These are phyloP conservation scores for Gymnoscelis rufifasciata DNA, from an alignment of 2,888 invertebrate genomes.

Conservation along the genomic window DNA sequence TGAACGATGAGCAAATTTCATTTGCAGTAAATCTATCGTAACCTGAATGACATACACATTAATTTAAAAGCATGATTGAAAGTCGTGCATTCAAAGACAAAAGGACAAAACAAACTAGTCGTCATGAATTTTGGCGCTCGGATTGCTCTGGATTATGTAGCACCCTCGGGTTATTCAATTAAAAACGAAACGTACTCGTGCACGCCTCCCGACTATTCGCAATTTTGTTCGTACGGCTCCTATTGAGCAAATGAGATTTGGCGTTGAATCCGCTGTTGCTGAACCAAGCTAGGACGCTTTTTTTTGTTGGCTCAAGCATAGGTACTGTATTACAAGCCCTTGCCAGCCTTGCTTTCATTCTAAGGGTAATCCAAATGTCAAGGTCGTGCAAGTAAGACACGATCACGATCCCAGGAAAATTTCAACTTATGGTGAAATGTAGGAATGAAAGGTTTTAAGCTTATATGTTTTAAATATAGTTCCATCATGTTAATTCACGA, in stretches of 20 bases:
- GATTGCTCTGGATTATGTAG: slow-evolving; percentile 55
- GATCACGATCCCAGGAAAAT: too few species aligned
- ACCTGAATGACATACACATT: slow-evolving; percentile 17
- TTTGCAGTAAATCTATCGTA: slow-evolving; percentile 19
- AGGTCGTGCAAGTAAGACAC: slow-evolving; percentile 5
- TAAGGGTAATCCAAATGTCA: slow-evolving; percentile 18
- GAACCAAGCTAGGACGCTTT: slow-evolving; percentile 12
- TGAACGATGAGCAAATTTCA: slow-evolving; percentile 3
- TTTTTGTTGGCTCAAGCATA: slow-evolving; percentile 11
- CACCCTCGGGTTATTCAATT: slow-evolving; percentile 66
- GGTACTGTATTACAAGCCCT: slow-evolving; percentile 10
- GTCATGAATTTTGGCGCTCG: slow-evolving; percentile 51
- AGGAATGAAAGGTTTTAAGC: too few species aligned
- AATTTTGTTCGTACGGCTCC: slow-evolving; percentile 46
- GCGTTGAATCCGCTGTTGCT: slow-evolving; percentile 14
- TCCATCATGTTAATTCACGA: too few species aligned
- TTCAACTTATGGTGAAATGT: too few species aligned
- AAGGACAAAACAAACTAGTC: slow-evolving; percentile 51
- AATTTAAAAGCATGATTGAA: slow-evolving; percentile 40
- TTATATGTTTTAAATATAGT: too few species aligned
- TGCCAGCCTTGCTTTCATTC: slow-evolving; percentile 14
- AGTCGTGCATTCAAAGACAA: slow-evolving; percentile 39
- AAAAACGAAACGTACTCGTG: slow-evolving; percentile 55
- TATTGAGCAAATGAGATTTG: slow-evolving; percentile 51
- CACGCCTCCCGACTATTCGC: slow-evolving; percentile 47